A percentile compares a stretch with the other conserved stretches of the same genome.
Conservation (phyloP, 2,888 invertebrate genomes). For the Acleris cristana region DNA sequence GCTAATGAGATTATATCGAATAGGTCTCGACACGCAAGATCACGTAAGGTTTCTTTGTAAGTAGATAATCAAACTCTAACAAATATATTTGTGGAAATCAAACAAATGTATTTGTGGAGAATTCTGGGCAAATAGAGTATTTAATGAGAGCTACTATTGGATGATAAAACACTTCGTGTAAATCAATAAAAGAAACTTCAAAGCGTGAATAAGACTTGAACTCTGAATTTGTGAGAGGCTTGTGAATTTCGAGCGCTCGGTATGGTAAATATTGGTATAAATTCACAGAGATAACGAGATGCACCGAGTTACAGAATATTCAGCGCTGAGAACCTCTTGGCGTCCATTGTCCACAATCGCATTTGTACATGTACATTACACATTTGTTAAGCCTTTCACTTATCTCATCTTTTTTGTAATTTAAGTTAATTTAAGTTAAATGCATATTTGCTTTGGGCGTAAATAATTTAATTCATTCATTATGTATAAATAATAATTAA, state of each 20-base stretch:
- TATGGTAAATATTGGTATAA: constrained; percentile 61
- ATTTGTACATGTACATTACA: constrained; percentile 29
- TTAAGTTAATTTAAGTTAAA: constrained; percentile 31
- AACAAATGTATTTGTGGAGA: no score
- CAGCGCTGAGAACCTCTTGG: constrained; percentile 19
- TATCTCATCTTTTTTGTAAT: constrained; percentile 21
- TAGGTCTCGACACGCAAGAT: constrained; percentile 22
- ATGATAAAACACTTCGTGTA: neutral
- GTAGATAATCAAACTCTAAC: constrained; percentile 13
- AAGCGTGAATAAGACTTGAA: constrained; percentile 24
- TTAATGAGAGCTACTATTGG: neutral
- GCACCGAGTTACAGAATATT: constrained; percentile 46
- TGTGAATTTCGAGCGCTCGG: constrained; percentile 51
- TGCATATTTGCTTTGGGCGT: constrained; percentile 26
- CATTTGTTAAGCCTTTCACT: constrained; percentile 5
- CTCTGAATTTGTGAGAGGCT: constrained; percentile 29
- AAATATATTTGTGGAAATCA: neutral
- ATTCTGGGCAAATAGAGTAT: neutral
- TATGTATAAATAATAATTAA: no score
- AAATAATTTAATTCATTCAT: constrained; percentile 15
- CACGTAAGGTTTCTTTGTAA: constrained; percentile 28
- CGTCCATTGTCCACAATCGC: constrained; percentile 28
- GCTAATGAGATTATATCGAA: constrained; percentile 30
- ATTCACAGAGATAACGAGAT: constrained; percentile 63
- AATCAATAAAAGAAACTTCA: constrained; percentile 4